These are phyloP conservation scores for Macrosoma leucophasiata DNA, from an alignment of 2,888 invertebrate genomes.

Conservation along the genomic window DNA sequence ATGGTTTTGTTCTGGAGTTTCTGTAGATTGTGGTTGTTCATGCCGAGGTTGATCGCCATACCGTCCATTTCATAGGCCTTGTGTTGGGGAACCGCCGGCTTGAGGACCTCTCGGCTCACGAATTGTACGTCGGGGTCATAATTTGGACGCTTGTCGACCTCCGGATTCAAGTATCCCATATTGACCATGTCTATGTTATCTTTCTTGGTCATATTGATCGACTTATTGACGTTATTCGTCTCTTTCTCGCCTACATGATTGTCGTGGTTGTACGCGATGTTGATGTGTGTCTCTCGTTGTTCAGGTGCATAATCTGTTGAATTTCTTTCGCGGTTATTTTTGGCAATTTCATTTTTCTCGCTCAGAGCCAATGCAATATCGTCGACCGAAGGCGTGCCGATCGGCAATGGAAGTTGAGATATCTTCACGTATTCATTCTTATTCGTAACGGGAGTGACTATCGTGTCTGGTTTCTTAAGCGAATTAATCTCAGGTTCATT, in stretches of 20 bases:
- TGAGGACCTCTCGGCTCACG: constrained; percentile 38
- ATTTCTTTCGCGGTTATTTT: constrained; percentile 50
- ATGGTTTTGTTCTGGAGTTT: constrained; percentile 42
- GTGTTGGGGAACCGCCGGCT: constrained; percentile 38
- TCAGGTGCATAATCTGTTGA: constrained; percentile 39
- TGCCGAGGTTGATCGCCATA: constrained; percentile 61
- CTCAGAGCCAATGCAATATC: constrained; percentile 58
- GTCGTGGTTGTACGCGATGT: constrained; percentile 33
- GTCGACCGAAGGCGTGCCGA: constrained; percentile 46
- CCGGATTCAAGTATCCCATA: constrained; percentile 66
- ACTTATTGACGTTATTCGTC: constrained; percentile 31
- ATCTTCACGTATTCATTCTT: constrained; percentile 49
- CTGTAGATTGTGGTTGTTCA: constrained; percentile 49
- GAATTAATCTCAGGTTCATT: constrained; percentile 62
- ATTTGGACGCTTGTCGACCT: constrained; percentile 44
- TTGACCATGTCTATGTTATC: constrained; percentile 68
- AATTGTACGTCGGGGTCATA: constrained; percentile 41
- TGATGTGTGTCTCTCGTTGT: constrained; percentile 19
- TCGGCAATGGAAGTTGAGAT: constrained; percentile 34
- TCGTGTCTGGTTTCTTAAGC: constrained; percentile 42
- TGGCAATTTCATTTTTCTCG: constrained; percentile 59
- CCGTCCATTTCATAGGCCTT: constrained; percentile 60
- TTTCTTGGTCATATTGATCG: constrained; percentile 42
- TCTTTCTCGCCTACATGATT: constrained; percentile 48
- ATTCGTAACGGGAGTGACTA: constrained; percentile 28